Percentiles rank a stretch among this genome's conserved stretches.
These are phyloP conservation scores for Ammodytes dubius DNA, from an alignment of 2,113 vertebrate species.

Conservation along the genomic window DNA sequence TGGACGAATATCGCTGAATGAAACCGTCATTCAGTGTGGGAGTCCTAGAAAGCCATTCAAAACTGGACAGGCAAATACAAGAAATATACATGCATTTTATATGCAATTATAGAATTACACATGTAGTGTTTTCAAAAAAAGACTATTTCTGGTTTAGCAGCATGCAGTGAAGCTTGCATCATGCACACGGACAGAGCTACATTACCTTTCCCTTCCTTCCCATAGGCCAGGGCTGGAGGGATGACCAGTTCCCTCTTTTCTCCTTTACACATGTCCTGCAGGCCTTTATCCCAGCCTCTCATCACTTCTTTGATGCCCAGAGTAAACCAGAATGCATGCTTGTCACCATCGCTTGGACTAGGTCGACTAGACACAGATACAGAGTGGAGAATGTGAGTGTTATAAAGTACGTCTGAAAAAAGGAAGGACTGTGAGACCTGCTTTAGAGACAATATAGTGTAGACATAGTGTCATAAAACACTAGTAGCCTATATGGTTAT, in stretches of 20 bases:
- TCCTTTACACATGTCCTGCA: slow-evolving; percentile 92
- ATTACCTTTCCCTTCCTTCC: slow-evolving; percentile 95
- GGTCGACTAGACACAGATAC: slow-evolving; percentile 81
- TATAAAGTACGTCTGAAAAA: not conserved
- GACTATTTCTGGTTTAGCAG: not conserved
- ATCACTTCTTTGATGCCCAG: slow-evolving; percentile 92
- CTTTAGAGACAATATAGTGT: not conserved
- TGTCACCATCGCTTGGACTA: slow-evolving; percentile 82
- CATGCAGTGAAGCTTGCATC: slow-evolving; percentile 24
- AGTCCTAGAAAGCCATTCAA: slow-evolving; percentile 53
- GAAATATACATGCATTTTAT: not conserved
- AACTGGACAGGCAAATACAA: slow-evolving; percentile 38
- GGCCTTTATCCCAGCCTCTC: slow-evolving; percentile 92
- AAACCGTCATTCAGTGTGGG: slow-evolving; percentile 45
- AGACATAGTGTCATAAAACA: not conserved
- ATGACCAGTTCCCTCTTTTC: slow-evolving; percentile 91
- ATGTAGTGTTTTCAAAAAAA: not conserved
- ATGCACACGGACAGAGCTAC: not conserved
- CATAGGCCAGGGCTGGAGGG: slow-evolving; percentile 91
- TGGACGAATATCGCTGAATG: slow-evolving; percentile 39
- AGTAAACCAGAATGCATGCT: slow-evolving; percentile 92
- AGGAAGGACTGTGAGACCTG: not conserved
- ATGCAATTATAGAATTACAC: slow-evolving; percentile 6
- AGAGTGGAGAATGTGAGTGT: not conserved
- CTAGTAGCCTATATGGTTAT: not conserved